Conservation (phyloP, 2,113 vertebrate genomes). For the Ibidorhyncha struthersii region DNA sequence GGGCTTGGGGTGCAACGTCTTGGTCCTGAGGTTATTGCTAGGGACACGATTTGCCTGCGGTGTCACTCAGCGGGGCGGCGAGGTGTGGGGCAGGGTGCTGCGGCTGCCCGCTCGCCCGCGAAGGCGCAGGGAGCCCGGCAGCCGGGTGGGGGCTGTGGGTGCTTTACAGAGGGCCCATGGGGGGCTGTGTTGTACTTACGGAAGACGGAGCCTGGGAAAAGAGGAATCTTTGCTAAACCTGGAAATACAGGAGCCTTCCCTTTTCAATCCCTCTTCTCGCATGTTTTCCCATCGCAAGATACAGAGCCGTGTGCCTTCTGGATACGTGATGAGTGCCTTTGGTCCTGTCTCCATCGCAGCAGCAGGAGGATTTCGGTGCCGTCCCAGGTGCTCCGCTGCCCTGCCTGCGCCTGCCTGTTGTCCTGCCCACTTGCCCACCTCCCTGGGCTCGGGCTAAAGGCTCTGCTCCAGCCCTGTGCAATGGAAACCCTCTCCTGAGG, state of each 20-base stretch:
- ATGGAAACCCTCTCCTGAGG: background rate
- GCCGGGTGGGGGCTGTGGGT: rapidly evolving
- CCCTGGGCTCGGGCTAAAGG: too few relatives aligned
- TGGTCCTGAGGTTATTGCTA: background rate
- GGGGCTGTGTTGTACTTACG: background rate
- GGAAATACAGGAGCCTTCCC: background rate
- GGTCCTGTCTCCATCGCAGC: background rate
- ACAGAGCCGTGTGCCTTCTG: background rate
- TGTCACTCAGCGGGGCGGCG: background rate
- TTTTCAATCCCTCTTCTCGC: background rate
- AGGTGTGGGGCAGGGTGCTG: background rate
- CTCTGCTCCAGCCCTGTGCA: background rate
- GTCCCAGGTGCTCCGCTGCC: background rate
- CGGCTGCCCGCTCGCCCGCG: rapidly evolving
- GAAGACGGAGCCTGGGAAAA: background rate
- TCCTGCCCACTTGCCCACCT: background rate
- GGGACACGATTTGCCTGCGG: background rate
- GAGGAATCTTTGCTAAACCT: background rate
- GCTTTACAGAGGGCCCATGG: background rate
- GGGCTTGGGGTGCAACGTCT: background rate
- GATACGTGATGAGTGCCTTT: too few relatives aligned
- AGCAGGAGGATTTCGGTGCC: background rate
- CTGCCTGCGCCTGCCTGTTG: background rate
- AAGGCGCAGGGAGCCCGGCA: background rate
- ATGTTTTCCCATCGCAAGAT: background rate